Conservation (phyloP, 2,113 vertebrate species). For the Eublepharis macularius region DNA sequence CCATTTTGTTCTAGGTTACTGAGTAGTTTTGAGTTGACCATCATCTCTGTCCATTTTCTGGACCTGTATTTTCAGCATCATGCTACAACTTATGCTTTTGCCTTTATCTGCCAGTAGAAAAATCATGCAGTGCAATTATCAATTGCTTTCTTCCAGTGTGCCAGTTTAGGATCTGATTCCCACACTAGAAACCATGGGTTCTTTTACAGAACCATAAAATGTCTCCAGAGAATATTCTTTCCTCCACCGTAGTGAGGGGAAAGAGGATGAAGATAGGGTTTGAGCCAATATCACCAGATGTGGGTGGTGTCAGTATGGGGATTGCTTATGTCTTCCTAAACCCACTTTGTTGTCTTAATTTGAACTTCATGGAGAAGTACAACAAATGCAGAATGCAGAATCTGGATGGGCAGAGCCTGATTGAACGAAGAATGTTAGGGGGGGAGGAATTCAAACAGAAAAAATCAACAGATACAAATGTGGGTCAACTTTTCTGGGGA, state of each 20-base stretch:
- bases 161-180: not conserved
- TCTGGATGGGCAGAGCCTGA: not conserved
- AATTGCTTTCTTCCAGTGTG: too few species aligned
- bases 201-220: not conserved
- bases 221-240: not conserved
- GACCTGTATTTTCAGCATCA: constrained; percentile 3
- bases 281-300: not conserved
- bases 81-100: not conserved
- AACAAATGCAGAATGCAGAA: not conserved
- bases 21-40: not conserved
- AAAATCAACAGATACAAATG: not conserved
- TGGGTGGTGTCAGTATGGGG: not conserved
- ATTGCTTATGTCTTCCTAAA: not conserved
- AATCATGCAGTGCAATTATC: not conserved
- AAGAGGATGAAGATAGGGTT: not conserved
- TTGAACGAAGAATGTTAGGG: not conserved
- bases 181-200: not conserved
- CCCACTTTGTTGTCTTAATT: not conserved
- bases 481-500: not conserved
- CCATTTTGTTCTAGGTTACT: not conserved
- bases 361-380: not conserved
- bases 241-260: not conserved
- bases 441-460: not conserved
- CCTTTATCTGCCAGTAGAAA: not conserved
- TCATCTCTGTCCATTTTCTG: not conserved